Base-by-base conservation (phyloP, 1,140 invertebrate species). In the Drosophila repletoides region DNA sequence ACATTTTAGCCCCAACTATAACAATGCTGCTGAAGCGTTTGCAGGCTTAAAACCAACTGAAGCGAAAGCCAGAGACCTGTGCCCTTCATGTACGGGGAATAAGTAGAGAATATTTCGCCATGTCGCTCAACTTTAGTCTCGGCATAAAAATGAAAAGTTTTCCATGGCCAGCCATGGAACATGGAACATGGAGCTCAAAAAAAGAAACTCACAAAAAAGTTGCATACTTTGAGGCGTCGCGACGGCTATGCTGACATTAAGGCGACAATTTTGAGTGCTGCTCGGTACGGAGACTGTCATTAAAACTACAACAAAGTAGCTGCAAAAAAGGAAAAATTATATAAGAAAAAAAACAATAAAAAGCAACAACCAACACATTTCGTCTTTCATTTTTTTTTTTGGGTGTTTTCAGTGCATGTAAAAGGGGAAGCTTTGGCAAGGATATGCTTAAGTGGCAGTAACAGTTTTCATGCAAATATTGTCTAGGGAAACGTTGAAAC, bases 381-480 rank as follows among this genome's bases (percentile, higher is more conserved):
- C 17, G 24, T 12, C 1, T 24, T 3, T 7, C 17, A 0, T 34
- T 5, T 22, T 1, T 38, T 26, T 15, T 12, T 49, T 21, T 4
- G 34, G n/a, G n/a, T 63, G 3, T 28, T 31, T 12, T 40, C 26
- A n/a, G 24, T 24, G 15, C 33, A 53, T 63, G 59, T 53, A 45
- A 33, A 61, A n/a, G n/a, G n/a, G 64, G 56, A 60, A 67, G 41
- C 46, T 72, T 83, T 76, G 67, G 60, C 67, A 79, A 56, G 71
- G 72, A 83, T 77, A 83, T 72, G 72, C 77, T 81, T 65, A 86
- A 86, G 81, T 87, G 81, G 67, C 76, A 74, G 81, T 80, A 81
- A 81, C 81, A 81, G 81, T 87, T 87, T 76, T 72, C 75, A 80
- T 86, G 80, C 75, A 86, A 86, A 80, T 72, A 86, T 66, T 79